Percentiles rank a stretch among this genome's conserved stretches.
Conservation (phyloP, 2,113 vertebrate species). For the Thunnus thynnus region DNA sequence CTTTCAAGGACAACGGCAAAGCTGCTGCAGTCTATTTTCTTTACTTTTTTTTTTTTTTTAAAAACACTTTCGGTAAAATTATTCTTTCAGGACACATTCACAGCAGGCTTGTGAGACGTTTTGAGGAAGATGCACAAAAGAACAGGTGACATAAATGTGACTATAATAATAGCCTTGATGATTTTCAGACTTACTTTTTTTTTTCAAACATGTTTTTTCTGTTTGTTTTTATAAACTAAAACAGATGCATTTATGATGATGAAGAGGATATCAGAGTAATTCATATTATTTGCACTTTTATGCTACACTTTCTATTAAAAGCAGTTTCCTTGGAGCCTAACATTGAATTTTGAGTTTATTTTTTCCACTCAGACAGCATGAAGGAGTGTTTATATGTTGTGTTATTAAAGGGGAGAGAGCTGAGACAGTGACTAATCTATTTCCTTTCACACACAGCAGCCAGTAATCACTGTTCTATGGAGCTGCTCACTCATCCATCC, state of each 20-base stretch:
- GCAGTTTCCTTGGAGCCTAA: conserved; percentile 55
- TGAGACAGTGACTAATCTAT: conserved; percentile 78
- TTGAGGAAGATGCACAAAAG: conserved; percentile 36
- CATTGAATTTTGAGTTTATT: conserved; percentile 55
- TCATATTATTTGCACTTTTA: conserved; percentile 51
- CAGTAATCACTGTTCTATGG: conserved; percentile 74
- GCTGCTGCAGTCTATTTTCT: conserved; percentile 15
- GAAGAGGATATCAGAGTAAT: conserved; percentile 36
- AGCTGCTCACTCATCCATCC: conserved; percentile 75
- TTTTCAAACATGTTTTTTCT: conserved; percentile 7
- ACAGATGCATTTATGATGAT: conserved; percentile 5
- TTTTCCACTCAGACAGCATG: conserved; percentile 70
- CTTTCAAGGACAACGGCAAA: not conserved
- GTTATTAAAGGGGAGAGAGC: conserved; percentile 76
- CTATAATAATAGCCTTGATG: conserved; percentile 18
- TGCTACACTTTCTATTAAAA: conserved; percentile 43
- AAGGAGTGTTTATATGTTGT: conserved; percentile 70
- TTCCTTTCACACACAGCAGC: conserved; percentile 72
- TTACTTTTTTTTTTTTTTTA: not conserved
- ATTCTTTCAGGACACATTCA: conserved; percentile 10
- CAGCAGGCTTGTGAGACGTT: not conserved
- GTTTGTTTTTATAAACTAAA: conserved; percentile 43
- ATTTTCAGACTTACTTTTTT: conserved; percentile 24
- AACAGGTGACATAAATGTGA: conserved; percentile 30
- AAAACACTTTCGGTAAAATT: conserved; percentile 13